Conservation (phyloP, 2,797 vertebrate genomes). For the Scyliorhinus canicula region DNA sequence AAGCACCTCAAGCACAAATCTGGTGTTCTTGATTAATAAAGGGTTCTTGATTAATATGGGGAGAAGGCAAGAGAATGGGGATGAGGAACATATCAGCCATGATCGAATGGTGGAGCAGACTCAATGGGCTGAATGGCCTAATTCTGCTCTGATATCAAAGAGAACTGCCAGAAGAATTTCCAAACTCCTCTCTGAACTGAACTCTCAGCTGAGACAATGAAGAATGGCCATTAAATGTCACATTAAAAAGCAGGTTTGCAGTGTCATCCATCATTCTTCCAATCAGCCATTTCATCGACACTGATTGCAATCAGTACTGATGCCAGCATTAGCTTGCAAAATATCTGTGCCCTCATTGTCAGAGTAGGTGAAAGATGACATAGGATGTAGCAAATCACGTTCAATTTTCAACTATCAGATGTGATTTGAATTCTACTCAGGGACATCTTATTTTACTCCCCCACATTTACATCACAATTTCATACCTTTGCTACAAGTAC, state of each 20-base stretch:
- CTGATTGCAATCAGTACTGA: constrained; percentile 2
- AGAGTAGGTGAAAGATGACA: background rate
- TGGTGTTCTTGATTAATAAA: too few relatives aligned
- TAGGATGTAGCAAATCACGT: background rate
- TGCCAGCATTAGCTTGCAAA: background rate
- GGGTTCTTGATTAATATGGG: too few relatives aligned
- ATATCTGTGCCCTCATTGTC: background rate
- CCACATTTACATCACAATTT: background rate
- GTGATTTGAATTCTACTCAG: background rate
- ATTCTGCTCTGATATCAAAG: too few relatives aligned
- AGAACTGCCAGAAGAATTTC: background rate
- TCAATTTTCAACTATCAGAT: background rate
- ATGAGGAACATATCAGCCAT: too few relatives aligned
- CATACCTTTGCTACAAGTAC: background rate
- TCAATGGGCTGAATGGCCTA: too few relatives aligned
- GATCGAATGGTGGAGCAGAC: too few relatives aligned
- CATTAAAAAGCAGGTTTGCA: constrained; percentile 7
- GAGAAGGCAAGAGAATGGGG: too few relatives aligned
- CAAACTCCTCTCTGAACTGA: background rate
- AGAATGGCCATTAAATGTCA: background rate
- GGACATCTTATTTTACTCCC: background rate
- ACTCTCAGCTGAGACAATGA: background rate
- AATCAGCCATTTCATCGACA: background rate
- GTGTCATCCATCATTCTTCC: constrained; percentile 16
- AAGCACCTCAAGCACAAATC: too few relatives aligned